Evolutionary conservation across 2,888 invertebrate species (phyloP).

Genomic region (Rhimphoctona megacephalus): DNA sequence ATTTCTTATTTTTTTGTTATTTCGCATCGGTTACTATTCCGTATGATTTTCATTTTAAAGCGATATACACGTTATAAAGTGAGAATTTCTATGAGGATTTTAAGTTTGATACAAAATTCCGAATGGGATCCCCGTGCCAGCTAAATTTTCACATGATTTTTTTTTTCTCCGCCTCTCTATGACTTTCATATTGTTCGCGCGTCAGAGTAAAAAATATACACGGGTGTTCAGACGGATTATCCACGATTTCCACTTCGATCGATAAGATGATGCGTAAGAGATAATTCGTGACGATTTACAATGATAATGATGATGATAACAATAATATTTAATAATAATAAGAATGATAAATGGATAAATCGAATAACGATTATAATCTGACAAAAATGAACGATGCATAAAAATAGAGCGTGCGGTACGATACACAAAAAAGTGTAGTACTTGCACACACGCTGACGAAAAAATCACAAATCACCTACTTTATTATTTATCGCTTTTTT

Average conservation of each 20-base stretch:
- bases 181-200: constrained; percentile 53
- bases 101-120: constrained; percentile 16
- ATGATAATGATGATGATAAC: neutral
- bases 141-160: constrained; percentile 9
- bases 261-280: neutral
- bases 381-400: neutral
- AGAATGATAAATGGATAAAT: constrained; percentile 12
- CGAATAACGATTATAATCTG: constrained; percentile 35
- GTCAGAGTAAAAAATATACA: constrained; percentile 13
- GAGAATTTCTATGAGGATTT: neutral
- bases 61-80: constrained; percentile 16
- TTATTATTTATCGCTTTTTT: constrained; percentile 6
- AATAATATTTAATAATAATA: constrained; percentile 24
- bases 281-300: constrained; percentile 14
- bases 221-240: constrained; percentile 6
- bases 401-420: neutral
- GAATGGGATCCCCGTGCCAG: constrained; percentile 1
- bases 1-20: constrained; percentile 1
- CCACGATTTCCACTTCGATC: neutral
- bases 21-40: constrained; percentile 13
- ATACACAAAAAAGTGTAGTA: constrained; percentile 5
- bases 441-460: constrained; percentile 30
- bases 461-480: constrained; percentile 38
- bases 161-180: constrained; percentile 6
- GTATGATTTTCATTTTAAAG: constrained; percentile 1